These are phyloP conservation scores for Atta cephalotes DNA, from an alignment of 1,140 invertebrate species.

Conservation along the genomic window DNA sequence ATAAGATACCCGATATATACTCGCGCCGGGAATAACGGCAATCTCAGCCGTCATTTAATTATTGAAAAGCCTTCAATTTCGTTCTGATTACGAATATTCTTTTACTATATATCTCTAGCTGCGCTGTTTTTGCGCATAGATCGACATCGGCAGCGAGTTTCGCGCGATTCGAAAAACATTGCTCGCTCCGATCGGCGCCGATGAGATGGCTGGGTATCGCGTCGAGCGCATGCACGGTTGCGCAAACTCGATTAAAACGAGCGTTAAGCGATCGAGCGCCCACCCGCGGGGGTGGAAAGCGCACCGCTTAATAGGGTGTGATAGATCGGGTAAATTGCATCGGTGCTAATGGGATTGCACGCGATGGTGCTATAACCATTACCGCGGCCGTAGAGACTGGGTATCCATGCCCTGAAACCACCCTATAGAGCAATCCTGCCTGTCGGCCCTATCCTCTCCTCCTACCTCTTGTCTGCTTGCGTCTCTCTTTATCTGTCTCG, in stretches of 20 bases:
- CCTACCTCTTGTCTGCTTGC: slow-evolving; percentile 6
- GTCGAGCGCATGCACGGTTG: slow-evolving; percentile 69
- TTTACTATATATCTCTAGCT: slow-evolving; percentile 47
- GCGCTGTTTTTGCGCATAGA: neutral
- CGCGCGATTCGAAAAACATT: slow-evolving; percentile 67
- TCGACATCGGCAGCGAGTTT: slow-evolving; percentile 33
- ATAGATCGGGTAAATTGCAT: slow-evolving; percentile 87
- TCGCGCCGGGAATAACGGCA: neutral
- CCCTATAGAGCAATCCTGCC: slow-evolving; percentile 73
- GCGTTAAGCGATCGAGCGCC: slow-evolving; percentile 84
- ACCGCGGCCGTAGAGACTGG: slow-evolving; percentile 81
- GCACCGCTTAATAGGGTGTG: slow-evolving; percentile 86
- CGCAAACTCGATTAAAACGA: slow-evolving; percentile 85
- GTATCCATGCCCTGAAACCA: slow-evolving; percentile 80
- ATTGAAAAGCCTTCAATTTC: slow-evolving; percentile 67
- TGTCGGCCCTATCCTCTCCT: slow-evolving; percentile 52
- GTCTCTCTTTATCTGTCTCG: slow-evolving; percentile 45
- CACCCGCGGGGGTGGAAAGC: slow-evolving; percentile 81
- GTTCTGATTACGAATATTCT: slow-evolving; percentile 41
- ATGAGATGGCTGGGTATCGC: slow-evolving; percentile 60
- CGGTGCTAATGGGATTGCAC: slow-evolving; percentile 86
- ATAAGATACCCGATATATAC: neutral
- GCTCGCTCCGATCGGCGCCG: slow-evolving; percentile 48
- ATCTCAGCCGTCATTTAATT: slow-evolving; percentile 58
- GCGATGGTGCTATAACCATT: slow-evolving; percentile 86